phyloP scores from a whole-genome alignment of 2,888 invertebrate species.

The Graphium colonna region DNA sequence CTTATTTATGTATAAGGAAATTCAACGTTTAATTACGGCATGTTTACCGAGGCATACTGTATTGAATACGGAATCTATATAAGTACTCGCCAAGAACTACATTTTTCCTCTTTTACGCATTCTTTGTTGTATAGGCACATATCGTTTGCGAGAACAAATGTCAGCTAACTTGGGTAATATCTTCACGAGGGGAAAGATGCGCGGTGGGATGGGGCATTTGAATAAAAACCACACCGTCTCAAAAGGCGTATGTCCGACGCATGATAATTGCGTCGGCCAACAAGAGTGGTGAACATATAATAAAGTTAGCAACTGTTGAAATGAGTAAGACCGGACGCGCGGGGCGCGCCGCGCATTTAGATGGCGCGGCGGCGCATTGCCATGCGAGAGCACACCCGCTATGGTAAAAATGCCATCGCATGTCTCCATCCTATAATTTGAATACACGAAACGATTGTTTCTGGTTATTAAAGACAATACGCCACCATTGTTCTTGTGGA shows the following conservation, averaged over 20 bases:
- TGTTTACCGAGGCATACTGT: not conserved
- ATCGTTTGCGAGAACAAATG: no score
- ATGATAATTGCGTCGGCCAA: slow-evolving; percentile 20
- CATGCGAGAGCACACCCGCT: slow-evolving; percentile 65
- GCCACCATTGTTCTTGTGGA: slow-evolving; percentile 45
- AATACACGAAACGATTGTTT: slow-evolving; percentile 63
- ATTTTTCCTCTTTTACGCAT: no score
- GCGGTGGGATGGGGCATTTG: no score
- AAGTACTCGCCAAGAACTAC: not conserved
- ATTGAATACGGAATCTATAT: not conserved
- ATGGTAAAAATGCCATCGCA: slow-evolving; percentile 75
- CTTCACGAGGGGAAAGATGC: no score
- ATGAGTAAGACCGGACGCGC: slow-evolving; percentile 76
- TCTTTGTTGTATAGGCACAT: no score
- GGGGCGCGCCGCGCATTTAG: slow-evolving; percentile 65
- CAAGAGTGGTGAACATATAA: slow-evolving; percentile 22
- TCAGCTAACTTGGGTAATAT: no score
- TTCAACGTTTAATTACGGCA: not conserved
- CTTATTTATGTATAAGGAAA: not conserved
- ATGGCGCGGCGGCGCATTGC: slow-evolving; percentile 60
- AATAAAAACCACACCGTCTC: slow-evolving; percentile 12
- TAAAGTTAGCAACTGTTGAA: slow-evolving; percentile 50
- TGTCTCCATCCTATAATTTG: slow-evolving; percentile 52
- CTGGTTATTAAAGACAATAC: slow-evolving; percentile 67
- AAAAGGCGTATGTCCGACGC: slow-evolving; percentile 10